phyloP scores from a whole-genome alignment of 2,888 invertebrate genomes.

The Geophilus truncorum region DNA sequence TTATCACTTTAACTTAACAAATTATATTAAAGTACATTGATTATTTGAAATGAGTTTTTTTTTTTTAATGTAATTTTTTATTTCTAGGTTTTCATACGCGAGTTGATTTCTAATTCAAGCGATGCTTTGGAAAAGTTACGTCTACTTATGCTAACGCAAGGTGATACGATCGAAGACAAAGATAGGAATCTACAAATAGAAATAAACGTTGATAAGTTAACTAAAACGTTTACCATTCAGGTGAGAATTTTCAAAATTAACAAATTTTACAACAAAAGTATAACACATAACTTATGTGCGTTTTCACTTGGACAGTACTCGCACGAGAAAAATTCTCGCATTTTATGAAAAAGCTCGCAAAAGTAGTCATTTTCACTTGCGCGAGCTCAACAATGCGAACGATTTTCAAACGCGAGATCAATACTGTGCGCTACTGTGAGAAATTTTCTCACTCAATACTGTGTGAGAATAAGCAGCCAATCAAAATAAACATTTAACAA shows the following conservation, averaged over 20 bases:
- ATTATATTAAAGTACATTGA: not conserved
- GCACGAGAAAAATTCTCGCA: too few relatives aligned
- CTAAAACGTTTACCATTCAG: slow-evolving; percentile 77
- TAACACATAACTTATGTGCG: too few relatives aligned
- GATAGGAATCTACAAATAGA: slow-evolving; percentile 77
- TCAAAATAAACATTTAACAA: too few relatives aligned
- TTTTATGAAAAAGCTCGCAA: too few relatives aligned
- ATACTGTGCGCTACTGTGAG: too few relatives aligned
- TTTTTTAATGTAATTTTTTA: slow-evolving; percentile 25
- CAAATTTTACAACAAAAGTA: too few relatives aligned
- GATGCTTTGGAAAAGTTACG: slow-evolving; percentile 94
- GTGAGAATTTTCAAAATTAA: slow-evolving; percentile 50
- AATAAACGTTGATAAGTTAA: slow-evolving; percentile 80
- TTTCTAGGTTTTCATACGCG: slow-evolving; percentile 81
- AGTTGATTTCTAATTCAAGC: slow-evolving; percentile 93
- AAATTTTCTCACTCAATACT: too few relatives aligned
- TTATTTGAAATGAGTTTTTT: not conserved
- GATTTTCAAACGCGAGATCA: too few relatives aligned
- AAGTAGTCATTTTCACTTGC: too few relatives aligned
- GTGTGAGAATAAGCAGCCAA: too few relatives aligned
- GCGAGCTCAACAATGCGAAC: too few relatives aligned
- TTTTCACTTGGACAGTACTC: too few relatives aligned
- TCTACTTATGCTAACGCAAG: slow-evolving; percentile 61
- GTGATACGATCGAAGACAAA: slow-evolving; percentile 53
- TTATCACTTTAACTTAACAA: not conserved